Evolutionary conservation across 2,113 vertebrate species (phyloP).

Genomic region (Thymallus thymallus): DNA sequence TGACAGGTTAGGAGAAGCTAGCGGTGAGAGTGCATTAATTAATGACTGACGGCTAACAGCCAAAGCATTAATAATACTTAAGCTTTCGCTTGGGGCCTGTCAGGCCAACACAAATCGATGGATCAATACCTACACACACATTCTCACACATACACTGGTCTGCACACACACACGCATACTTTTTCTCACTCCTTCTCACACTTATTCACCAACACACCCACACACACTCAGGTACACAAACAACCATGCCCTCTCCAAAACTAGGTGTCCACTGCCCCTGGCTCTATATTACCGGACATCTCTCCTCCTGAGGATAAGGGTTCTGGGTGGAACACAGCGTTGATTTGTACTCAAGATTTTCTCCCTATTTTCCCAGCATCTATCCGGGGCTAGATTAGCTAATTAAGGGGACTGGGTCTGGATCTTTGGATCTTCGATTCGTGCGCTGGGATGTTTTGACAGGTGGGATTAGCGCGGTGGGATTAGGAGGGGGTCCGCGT

Average conservation of each 20-base stretch:
- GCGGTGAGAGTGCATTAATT: conserved; percentile 66
- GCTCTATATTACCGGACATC: conserved; percentile 54
- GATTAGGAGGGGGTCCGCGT: conserved; percentile 65
- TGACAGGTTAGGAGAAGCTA: conserved; percentile 55
- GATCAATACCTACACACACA: conserved; percentile 60
- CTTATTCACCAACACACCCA: conserved; percentile 21
- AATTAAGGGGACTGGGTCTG: conserved; percentile 62
- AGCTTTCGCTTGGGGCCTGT: conserved; percentile 60
- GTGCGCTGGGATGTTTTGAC: conserved; percentile 63
- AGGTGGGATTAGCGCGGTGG: conserved; percentile 64
- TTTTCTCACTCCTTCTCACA: conserved; percentile 23
- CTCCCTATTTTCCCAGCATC: conserved; percentile 57
- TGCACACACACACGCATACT: too few relatives aligned
- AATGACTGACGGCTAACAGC: conserved; percentile 70
- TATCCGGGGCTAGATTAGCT: conserved; percentile 54
- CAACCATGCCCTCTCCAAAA: conserved; percentile 30
- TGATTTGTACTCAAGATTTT: conserved; percentile 2
- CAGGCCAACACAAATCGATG: conserved; percentile 61
- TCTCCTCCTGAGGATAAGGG: conserved; percentile 42
- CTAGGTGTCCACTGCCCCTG: conserved; percentile 56
- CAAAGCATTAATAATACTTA: conserved; percentile 72
- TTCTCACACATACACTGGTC: conserved; percentile 28
- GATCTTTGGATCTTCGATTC: conserved; percentile 53
- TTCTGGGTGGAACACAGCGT: conserved; percentile 20
- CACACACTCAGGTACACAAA: conserved; percentile 39